Evolutionary conservation across 2,113 vertebrate genomes (phyloP).

Genomic region (Oryzias melastigma): DNA sequence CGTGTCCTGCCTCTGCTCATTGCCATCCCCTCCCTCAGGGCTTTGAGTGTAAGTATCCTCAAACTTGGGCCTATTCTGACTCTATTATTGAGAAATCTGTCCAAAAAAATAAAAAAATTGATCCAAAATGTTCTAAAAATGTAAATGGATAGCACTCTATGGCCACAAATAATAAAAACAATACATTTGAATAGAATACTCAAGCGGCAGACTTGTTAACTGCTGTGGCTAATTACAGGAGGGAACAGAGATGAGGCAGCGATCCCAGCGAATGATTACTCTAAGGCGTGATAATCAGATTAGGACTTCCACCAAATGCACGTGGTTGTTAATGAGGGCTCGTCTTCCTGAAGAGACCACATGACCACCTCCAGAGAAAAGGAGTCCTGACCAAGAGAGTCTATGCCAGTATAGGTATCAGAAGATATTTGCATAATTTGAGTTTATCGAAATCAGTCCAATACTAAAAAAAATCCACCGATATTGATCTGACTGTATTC

Average conservation of each 20-base stretch:
- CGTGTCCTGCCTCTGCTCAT: constrained; percentile 78
- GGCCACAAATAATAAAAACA: no score
- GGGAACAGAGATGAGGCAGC: constrained; percentile 42
- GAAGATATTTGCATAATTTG: no score
- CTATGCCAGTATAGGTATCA: no score
- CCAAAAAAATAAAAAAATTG: background rate
- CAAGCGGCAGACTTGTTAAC: constrained; percentile 39
- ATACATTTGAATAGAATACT: no score
- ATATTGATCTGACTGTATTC: no score
- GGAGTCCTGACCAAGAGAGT: background rate
- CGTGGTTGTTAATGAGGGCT: constrained; percentile 29
- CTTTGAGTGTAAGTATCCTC: constrained; percentile 86
- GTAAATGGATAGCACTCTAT: no score
- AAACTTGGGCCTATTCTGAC: background rate
- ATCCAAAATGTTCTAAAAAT: no score
- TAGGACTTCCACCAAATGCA: constrained; percentile 46
- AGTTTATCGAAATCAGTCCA: no score
- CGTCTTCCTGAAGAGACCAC: constrained; percentile 34
- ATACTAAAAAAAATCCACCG: no score
- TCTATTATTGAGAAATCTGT: background rate
- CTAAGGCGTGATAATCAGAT: constrained; percentile 61
- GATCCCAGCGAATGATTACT: constrained; percentile 48
- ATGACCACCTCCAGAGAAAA: constrained; percentile 13
- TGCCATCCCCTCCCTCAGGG: constrained; percentile 80
- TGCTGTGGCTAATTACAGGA: constrained; percentile 49